Percentiles rank a stretch among this genome's conserved stretches.
These are phyloP conservation scores for Sebastes umbrosus DNA, from an alignment of 2,797 vertebrate genomes.

Conservation along the genomic window DNA sequence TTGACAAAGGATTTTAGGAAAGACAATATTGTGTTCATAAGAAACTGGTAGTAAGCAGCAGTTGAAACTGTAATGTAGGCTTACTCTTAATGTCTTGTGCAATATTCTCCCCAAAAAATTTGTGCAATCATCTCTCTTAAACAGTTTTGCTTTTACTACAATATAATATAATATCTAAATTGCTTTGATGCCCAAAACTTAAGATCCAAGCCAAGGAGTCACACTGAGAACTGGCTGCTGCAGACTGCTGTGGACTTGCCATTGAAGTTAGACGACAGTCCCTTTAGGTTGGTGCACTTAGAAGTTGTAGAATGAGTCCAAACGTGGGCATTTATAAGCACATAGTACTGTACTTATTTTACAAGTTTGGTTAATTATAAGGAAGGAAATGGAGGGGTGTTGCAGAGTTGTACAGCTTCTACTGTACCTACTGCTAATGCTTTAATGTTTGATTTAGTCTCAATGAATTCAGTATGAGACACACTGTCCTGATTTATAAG, in stretches of 20 bases:
- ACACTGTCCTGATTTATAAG: neutral
- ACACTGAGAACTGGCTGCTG: neutral
- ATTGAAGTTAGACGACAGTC: neutral
- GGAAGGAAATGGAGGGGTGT: neutral
- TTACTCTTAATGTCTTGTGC: neutral
- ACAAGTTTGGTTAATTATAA: neutral
- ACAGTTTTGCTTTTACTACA: constrained; percentile 7
- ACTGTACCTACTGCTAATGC: neutral
- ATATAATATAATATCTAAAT: constrained; percentile 1
- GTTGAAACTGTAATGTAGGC: neutral
- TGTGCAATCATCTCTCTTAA: neutral
- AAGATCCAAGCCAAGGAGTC: neutral
- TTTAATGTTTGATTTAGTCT: neutral
- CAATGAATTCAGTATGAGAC: neutral
- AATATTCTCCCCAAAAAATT: neutral
- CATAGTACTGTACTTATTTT: neutral
- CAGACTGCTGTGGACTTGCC: neutral
- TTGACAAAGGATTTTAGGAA: neutral
- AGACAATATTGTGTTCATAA: neutral
- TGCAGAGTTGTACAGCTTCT: neutral
- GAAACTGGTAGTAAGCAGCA: neutral
- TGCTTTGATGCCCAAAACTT: constrained; percentile 11
- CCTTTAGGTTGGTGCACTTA: constrained; percentile 24
- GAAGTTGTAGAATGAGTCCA: constrained; percentile 17
- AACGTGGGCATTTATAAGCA: neutral